Conservation (phyloP, 1,140 invertebrate species). For the Tribolium castaneum region DNA sequence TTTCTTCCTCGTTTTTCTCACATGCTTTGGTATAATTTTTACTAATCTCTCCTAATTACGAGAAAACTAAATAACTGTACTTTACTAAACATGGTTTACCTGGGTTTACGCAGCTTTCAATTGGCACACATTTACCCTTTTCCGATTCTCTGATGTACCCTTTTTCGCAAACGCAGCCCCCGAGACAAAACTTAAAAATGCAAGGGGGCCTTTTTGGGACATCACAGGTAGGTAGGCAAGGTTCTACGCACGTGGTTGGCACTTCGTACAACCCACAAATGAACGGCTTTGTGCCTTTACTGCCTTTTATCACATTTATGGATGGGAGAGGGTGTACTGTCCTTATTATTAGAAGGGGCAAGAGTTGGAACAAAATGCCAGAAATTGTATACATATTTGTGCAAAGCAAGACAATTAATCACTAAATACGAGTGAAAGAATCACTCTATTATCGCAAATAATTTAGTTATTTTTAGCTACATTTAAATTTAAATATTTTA, state of each 20-base stretch:
- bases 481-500: too few relatives aligned
- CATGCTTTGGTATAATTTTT: neutral
- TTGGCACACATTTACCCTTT: neutral
- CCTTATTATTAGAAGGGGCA: too few relatives aligned
- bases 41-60: neutral
- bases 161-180: neutral
- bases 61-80: neutral
- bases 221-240: neutral
- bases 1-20: neutral
- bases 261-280: slow-evolving; percentile 10
- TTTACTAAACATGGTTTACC: neutral
- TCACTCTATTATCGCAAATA: too few relatives aligned
- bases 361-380: too few relatives aligned
- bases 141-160: neutral
- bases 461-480: too few relatives aligned
- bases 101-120: neutral
- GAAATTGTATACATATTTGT: too few relatives aligned
- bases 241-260: neutral
- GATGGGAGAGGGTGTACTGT: neutral
- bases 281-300: neutral
- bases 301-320: neutral
- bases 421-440: too few relatives aligned
- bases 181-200: neutral
- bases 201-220: neutral
- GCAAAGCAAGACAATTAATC: too few relatives aligned